Base-by-base conservation (phyloP, 2,888 invertebrate genomes). In the Limenitis arthemis region DNA sequence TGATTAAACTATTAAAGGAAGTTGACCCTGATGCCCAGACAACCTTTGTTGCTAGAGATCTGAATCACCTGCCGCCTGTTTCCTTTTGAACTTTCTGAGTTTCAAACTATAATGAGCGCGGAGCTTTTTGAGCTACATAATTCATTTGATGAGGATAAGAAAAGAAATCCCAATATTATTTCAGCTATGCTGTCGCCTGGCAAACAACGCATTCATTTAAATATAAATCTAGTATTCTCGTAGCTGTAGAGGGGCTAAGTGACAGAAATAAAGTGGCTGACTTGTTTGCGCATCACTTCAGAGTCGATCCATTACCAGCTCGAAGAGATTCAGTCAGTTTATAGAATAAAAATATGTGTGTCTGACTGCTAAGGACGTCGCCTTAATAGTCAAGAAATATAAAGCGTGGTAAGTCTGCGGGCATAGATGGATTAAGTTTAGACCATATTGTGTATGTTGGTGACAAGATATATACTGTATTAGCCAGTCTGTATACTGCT, bases 1-100 rank as follows among this genome's bases (percentile, higher is more conserved):
- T 51, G 5, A 53, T 56, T 5, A 53, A 53, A 32, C 9, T 53
- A 5, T 42, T 56, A n/a, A 56, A 51, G 38, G 53, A 56, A 33
- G 41, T 47, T 1, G 53, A 56, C 8, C 36, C 49, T 6, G 38
- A 43, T 8, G 30, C 8, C 4, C 51, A 51, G 33, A 51, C 56
- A 6, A 51, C 29, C 5, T 54, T 47, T 47, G 54, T 54, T n/a
- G 54, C 54, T 6, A 50, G 36, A 32, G 43, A 54, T 20, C 8
- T 54, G 4, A 41, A 50, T 31, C 54, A 50, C 7, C 48, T 54
- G 38, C 54, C 48, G 11, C 54, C 54, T 1, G 47, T 54, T 9
- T 38, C 46, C 4, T 51, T 54, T 38, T n/a, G n/a, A n/a, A n/a
- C n/a, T n/a, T n/a, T n/a, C n/a, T n/a, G n/a, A n/a, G n/a, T n/a